These are phyloP conservation scores for Amaurobius ferox DNA, from an alignment of 2,888 invertebrate genomes.

Conservation along the genomic window DNA sequence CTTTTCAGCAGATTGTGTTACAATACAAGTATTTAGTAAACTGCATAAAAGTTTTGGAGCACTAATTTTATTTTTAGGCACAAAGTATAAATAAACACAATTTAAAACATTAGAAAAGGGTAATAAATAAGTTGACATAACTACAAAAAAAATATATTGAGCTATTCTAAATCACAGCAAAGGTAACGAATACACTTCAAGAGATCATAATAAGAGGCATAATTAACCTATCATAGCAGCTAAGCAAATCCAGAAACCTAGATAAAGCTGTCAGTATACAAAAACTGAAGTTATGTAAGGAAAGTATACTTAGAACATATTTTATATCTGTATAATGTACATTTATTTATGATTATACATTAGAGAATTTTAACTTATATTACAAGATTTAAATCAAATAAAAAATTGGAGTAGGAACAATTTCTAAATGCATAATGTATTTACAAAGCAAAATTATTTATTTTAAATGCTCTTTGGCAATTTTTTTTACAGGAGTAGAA, in stretches of 20 bases:
- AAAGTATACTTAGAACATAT: not conserved
- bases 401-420: not conserved
- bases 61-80: conserved; percentile 4
- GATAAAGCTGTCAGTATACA: too few relatives aligned
- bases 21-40: too few relatives aligned
- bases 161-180: not conserved
- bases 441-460: not conserved
- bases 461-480: not conserved
- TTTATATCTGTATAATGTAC: not conserved
- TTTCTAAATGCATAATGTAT: not conserved
- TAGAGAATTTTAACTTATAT: too few relatives aligned
- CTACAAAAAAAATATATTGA: not conserved
- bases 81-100: not conserved
- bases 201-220: not conserved
- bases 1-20: too few relatives aligned
- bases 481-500: not conserved
- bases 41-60: not conserved
- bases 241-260: too few relatives aligned
- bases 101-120: not conserved
- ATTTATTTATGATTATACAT: too few relatives aligned
- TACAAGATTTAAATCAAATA: not conserved
- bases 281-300: too few relatives aligned
- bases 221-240: not conserved
- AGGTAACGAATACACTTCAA: not conserved
- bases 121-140: not conserved